Conservation (phyloP, 2,797 vertebrate species). For the Capromys pilorides region DNA sequence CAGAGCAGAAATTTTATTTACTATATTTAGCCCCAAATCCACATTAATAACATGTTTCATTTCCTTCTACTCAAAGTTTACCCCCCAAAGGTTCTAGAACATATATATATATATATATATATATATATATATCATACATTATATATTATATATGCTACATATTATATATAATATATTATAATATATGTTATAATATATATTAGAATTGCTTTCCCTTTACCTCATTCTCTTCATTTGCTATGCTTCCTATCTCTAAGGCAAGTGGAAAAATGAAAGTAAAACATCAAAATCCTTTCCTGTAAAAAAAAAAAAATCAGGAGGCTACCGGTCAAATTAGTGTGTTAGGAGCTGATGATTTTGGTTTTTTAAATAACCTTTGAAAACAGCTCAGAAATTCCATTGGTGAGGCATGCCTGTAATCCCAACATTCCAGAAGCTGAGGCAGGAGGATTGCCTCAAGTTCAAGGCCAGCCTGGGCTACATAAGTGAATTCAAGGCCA, state of each 20-base stretch:
- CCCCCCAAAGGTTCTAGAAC: neutral
- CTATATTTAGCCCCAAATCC: neutral
- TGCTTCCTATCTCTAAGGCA: neutral
- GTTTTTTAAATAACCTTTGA: neutral
- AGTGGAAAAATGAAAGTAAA: slow-evolving; percentile 13
- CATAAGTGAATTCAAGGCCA: neutral
- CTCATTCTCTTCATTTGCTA: neutral
- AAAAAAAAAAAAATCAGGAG: slow-evolving; percentile 6
- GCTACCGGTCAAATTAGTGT: neutral
- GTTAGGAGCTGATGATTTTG: neutral
- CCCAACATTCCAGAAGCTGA: neutral
- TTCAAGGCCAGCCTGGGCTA: neutral
- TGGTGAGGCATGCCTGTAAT: neutral
- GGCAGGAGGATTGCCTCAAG: neutral
- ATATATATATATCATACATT: no score
- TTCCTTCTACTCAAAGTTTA: neutral
- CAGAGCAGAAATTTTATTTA: neutral
- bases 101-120: no score
- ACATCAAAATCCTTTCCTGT: neutral
- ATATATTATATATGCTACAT: no score
- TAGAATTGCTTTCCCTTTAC: neutral
- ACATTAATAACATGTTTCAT: neutral
- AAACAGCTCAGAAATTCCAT: neutral
- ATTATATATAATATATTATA: no score
- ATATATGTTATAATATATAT: no score